Base-by-base conservation (phyloP, 2,113 vertebrate genomes). In the Halcyon senegalensis region DNA sequence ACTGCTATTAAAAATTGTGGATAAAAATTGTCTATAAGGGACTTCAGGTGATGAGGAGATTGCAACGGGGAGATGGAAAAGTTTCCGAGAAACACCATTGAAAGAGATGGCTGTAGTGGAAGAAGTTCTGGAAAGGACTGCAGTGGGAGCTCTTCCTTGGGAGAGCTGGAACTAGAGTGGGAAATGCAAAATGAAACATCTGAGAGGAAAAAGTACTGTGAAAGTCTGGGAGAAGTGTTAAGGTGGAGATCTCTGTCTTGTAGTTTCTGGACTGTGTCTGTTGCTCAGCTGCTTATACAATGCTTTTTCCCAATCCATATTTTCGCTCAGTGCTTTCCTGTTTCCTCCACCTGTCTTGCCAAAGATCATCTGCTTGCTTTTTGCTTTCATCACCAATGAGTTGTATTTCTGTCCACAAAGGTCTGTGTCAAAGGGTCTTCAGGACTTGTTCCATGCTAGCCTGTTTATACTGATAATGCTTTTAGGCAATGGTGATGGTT, bases 291-390 rank as follows among this genome's bases (percentile, higher is more conserved):
- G 73, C 53, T 75, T 72, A 33, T 55, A 56, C 16, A 51, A 31
- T 70, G 69, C 35, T 84, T 70, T 89, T 91, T 68, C 33, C 10
- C 1, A 1, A 0, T 68, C 51, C 3, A 1, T 82, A 17, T 90
- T 84, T 90, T 76, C 53, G 75, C 10, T 83, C 53, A 73, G 0
- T 87, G 33, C 90, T 76, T 87, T 87, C 48, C 53, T 44, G 20
- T 84, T 75, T 89, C 44, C 27, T 68, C 41, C 50, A 88, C 21
- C 21, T 75, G 11, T 89, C 35, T 90, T 55, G 82, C 48, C 55
- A 59, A 80, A 74, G n/a, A 63, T 70, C 63, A 90, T 56, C 60
- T 88, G 79, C 85, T 92, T 91, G 74, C 92, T 92, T 93, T 59
- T 30, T 83, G 78, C 72, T 90, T 78, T 76, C 31, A 33, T 67